These are phyloP conservation scores for Epistrophella euchroma DNA, from an alignment of 2,888 invertebrate species.

Conservation along the genomic window DNA sequence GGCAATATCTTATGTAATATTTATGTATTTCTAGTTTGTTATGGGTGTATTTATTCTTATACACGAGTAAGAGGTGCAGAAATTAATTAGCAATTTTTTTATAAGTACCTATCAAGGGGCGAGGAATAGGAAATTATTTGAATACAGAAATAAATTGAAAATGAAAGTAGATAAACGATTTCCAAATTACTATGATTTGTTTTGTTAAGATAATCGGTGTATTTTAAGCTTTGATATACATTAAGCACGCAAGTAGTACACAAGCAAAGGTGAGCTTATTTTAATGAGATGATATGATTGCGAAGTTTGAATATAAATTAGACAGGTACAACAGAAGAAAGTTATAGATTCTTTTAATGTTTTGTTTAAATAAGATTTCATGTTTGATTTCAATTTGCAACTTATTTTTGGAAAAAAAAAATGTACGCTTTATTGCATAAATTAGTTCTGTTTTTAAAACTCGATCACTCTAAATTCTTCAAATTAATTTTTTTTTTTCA, in stretches of 20 bases:
- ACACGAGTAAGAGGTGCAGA: not conserved
- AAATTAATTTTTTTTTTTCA: too few relatives aligned
- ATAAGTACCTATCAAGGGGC: not conserved
- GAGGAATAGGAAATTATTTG: constrained; percentile 1
- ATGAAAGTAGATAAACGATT: constrained; percentile 32
- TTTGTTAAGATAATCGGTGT: not conserved
- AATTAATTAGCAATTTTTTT: constrained; percentile 37
- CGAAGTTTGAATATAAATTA: not conserved
- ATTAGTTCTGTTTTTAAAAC: too few relatives aligned
- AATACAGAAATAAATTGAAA: constrained; percentile 8
- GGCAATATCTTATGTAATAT: constrained; percentile 47
- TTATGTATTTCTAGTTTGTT: constrained; percentile 1
- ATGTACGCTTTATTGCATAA: too few relatives aligned
- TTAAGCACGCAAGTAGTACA: not conserved
- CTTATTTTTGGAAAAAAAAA: too few relatives aligned
- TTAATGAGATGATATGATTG: not conserved
- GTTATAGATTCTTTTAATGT: not conserved
- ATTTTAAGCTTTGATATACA: constrained; percentile 19
- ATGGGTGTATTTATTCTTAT: not conserved
- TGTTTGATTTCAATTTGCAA: too few relatives aligned
- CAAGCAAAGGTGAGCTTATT: not conserved
- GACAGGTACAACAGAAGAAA: not conserved
- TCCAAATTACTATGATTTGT: not conserved
- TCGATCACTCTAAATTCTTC: too few relatives aligned
- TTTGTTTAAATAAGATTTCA: too few relatives aligned